Base-by-base conservation (phyloP, 2,113 vertebrate species). In the Entomyzon cyanotis region DNA sequence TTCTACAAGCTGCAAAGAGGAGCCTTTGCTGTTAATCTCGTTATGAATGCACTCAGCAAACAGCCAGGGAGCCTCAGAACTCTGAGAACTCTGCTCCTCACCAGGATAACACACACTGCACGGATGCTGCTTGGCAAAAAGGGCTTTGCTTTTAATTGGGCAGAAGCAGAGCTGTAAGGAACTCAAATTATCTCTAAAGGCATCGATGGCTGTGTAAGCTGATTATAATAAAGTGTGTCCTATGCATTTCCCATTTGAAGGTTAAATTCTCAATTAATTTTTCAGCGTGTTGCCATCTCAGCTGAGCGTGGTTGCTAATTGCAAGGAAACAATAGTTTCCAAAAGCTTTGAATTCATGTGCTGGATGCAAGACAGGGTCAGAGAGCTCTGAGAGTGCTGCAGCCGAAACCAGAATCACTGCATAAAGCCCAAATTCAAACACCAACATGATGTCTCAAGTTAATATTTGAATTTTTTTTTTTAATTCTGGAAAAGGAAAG, bases 201-300 rank as follows among this genome's bases (percentile, higher is more conserved):
- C 84, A 91, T 88, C 35, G 78, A 90, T n/a, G 89, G 79, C 93
- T 97, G 46, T 77, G 33, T 94, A 96, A 97, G 91, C 96, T 93
- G 90, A 98, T 97, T 97, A 95, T 58, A 94, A 93, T 91, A 89
- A 94, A 95, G 90, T 81, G 77, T 82, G 64, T 78, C 89, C 95
- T 93, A 92, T 89, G 73, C 87, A 95, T 97, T 97, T 95, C 96
- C 94, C 96, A 97, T 97, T 90, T 96, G 97, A 98, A 98, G 97
- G 97, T 98, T 98, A 98, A 97, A 97, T 97, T 98, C 97, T 97
- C 96, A 97, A 97, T 97, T 98, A 98, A 96, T 97, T 97, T 97
- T 97, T 95, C 94, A 97, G 94, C 83, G 25, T 97, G 95, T 94
- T 97, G 94, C 94, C 95, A 89, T 92, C 94, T 97, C 90, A 96